Base-by-base conservation (phyloP, 2,113 vertebrate genomes). In the Ictalurus punctatus region DNA sequence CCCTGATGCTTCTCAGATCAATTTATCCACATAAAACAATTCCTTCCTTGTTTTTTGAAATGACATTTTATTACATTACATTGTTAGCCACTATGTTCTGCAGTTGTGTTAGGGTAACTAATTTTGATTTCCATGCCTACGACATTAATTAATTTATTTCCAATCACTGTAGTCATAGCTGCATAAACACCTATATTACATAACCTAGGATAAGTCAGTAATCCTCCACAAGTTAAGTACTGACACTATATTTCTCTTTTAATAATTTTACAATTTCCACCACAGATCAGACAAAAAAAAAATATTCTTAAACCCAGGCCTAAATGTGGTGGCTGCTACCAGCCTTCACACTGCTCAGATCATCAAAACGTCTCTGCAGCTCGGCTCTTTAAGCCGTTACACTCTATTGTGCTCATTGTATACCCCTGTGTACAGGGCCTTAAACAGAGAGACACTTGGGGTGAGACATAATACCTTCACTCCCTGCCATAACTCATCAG, bases 401-500 rank as follows among this genome's bases (percentile, higher is more conserved):
- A 54, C 58, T 84, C 73, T 79, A 52, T 89, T 89, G 83, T 89
- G 58, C 30, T 65, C 65, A 84, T 87, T 90, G 90, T 90, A 63
- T 82, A 25, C 83, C 80, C 83, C 83, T 90, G 89, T 90, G 69
- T 79, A 23, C 56, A 34, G 69, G 27, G 37, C 40, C 58, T 54
- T 81, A 85, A 88, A 87, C 58, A 73, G 34, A 27, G 27, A 58
- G 73, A 84, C 86, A 91, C 86, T 78, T 88, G 86, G 58, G n/a
- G 67, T 85, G 48, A 84, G 71, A 65, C 59, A 3, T 90, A 87
- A 89, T 86, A 79, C 76, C 86, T 84, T 82, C 58, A 54, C 40
- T 74, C 74, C 52, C 61, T 83, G 37, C 79, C 88, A 89, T 79
- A 91, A 89, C 85, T 87, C 85, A 76, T 73, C 87, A 87, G 63